These are phyloP conservation scores for Microplitis deprimator DNA, from an alignment of 2,888 invertebrate genomes.

Conservation along the genomic window DNA sequence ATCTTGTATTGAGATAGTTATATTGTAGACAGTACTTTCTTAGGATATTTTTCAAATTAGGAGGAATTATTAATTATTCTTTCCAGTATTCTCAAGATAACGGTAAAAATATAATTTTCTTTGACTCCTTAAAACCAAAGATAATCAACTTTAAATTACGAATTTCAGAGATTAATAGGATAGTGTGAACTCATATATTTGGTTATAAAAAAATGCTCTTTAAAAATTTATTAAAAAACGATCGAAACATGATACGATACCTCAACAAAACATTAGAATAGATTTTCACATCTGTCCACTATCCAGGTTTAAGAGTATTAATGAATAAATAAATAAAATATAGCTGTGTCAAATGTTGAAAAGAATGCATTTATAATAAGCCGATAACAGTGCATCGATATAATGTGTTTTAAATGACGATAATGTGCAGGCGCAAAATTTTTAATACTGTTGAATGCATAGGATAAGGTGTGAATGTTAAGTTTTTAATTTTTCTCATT, in stretches of 20 bases:
- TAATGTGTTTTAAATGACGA: neutral
- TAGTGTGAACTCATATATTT: neutral
- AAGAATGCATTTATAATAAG: neutral
- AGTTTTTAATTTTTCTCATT: neutral
- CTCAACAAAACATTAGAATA: neutral
- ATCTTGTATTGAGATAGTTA: neutral
- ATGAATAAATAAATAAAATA: neutral
- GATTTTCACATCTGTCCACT: neutral
- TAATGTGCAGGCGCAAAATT: constrained; percentile 1
- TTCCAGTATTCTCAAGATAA: neutral
- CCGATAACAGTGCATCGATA: neutral
- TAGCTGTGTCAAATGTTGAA: neutral
- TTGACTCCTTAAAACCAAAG: neutral
- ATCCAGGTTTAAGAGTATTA: neutral
- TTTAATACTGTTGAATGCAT: constrained; percentile 1
- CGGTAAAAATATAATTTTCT: neutral
- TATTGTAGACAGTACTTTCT: neutral
- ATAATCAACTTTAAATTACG: neutral
- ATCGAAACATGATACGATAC: neutral
- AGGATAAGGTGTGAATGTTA: neutral
- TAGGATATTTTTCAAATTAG: neutral
- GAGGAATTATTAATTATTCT: neutral
- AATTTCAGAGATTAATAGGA: neutral
- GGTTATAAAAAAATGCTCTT: neutral
- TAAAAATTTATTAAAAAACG: neutral